Base-by-base conservation (phyloP, 2,888 invertebrate genomes). In the Drosophila trichaetosa region DNA sequence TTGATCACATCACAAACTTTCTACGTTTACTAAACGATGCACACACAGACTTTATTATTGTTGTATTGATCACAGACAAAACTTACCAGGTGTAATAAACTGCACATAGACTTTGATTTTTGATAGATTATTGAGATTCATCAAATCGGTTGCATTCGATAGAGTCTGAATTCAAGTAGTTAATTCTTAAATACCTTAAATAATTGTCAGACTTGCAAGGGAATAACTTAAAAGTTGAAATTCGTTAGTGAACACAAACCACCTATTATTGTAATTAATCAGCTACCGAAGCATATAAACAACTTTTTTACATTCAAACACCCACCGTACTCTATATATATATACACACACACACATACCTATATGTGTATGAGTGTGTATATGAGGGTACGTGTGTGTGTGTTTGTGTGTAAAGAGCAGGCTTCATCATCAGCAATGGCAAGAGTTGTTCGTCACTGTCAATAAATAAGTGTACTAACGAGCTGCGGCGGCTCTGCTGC, bases 361-460 rank as follows among this genome's bases (percentile, higher is more conserved):
- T 48, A 49, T 4, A 36, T 52, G 36, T 48, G 29, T 11, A 53
- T 29, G 51, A 29, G 8, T 52, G 52, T 40, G 21, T 31, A 10
- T 21, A 1, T 34, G 33, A n/a, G 31, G 48, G 27, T 6, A 5
- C 29, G 27, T 34, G 31, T n/a, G 31, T n/a, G 46, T 49, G 34
- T 54, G 54, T 54, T 10, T 48, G 51, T 56, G 60, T 38, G 38
- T 53, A 24, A 52, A 34, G n/a, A 18, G 60, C 2, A 54, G 63
- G 29, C 79, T 64, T 83, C 75, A 69, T 52, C 67, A 69, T 51
- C 63, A 61, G 27, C 65, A n/a, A 59, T 38, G 63, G 36, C 11
- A 48, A 78, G 66, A 86, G 73, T 69, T 78, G 84, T 36, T 38
- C 61, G 77, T 75, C 75, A 75, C 60, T 65, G 66, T 53, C 54